Evolutionary conservation across 2,797 vertebrate genomes (phyloP), one percentile per base, ranked within the genome.

Genomic region (Phrynocephalus vlangalii): DNA sequence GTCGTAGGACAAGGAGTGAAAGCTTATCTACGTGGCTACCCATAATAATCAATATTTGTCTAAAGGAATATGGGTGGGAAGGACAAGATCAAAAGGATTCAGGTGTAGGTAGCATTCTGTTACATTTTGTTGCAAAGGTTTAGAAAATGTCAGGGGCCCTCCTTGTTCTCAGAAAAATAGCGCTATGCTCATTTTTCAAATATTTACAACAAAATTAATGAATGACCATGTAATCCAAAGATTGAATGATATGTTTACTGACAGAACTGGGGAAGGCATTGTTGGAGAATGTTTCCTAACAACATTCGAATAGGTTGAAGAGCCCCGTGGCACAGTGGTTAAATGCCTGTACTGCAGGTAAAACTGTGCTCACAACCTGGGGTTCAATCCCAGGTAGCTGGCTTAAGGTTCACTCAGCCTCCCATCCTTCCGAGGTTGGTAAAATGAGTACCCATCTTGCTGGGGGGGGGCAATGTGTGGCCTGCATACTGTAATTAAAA

Each of bases 1-100:
- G 71, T 87, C n/a, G 48, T 60, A 87, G 76, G 33, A 1, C 80
- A 68, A 28, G 84, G 10, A 67, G 16, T 81, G 30, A 88, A 18
- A 82, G 2, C 4, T 9, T 83, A 38, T 88, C 84, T 52, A 60
- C 30, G 84, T 67, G 85, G 24, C 28, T 63, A 16, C 68, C 84
- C 9, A 1, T 73, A 88, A 78, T 33, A 10, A 24, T 82, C 18
- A 0, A 76, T 16, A 84, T 89, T 87, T 83, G 48, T 52, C 56
- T 72, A 86, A 66, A 13, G 20, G 26, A 50, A 33, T 8, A 1
- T 28, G 15, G 24, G 6, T 84, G 68, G 38, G 5, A 68, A 60
- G 22, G 60, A 38, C 9, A 30, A 56, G 28, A 63, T 80, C 60
- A 86, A 44, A 60, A 18, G 22, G 15, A 75, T 18, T 75, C 10